Percentiles rank a stretch among this genome's conserved stretches.
Evolutionary conservation across 2,888 invertebrate species (phyloP).

Genomic region (Lepidochrysops patricia): DNA sequence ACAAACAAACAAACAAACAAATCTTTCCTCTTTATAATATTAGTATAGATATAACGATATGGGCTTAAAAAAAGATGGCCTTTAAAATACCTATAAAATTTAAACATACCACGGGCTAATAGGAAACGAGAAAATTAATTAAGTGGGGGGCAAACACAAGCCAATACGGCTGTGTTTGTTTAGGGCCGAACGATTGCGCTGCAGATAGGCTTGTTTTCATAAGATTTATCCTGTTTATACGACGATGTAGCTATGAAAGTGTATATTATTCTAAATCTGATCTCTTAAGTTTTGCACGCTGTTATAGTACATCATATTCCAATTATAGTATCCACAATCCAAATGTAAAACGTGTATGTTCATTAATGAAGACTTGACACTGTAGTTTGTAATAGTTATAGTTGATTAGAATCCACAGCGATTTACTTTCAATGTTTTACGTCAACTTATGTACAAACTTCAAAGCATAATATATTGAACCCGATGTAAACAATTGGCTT

Average conservation of each 20-base stretch:
- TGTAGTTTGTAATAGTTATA: no score
- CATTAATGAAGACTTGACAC: no score
- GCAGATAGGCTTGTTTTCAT: slow-evolving; percentile 23
- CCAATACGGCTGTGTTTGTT: slow-evolving; percentile 53
- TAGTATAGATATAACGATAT: no score
- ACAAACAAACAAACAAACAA: no score
- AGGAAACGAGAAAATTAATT: slow-evolving; percentile 69
- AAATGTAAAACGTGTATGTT: no score
- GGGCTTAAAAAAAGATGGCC: no score
- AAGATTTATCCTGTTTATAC: slow-evolving; percentile 6
- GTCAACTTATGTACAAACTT: no score
- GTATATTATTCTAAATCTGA: background rate
- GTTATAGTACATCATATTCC: no score
- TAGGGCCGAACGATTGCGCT: slow-evolving; percentile 36
- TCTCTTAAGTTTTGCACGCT: background rate
- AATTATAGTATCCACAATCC: no score
- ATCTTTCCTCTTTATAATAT: no score
- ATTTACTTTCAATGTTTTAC: no score
- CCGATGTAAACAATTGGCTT: background rate
- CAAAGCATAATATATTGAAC: background rate
- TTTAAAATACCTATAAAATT: background rate
- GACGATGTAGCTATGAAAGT: background rate
- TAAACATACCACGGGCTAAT: slow-evolving; percentile 26
- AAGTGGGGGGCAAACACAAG: slow-evolving; percentile 50
- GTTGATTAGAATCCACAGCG: no score